Conservation (phyloP, 2,113 vertebrate genomes). For the Melospiza georgiana region DNA sequence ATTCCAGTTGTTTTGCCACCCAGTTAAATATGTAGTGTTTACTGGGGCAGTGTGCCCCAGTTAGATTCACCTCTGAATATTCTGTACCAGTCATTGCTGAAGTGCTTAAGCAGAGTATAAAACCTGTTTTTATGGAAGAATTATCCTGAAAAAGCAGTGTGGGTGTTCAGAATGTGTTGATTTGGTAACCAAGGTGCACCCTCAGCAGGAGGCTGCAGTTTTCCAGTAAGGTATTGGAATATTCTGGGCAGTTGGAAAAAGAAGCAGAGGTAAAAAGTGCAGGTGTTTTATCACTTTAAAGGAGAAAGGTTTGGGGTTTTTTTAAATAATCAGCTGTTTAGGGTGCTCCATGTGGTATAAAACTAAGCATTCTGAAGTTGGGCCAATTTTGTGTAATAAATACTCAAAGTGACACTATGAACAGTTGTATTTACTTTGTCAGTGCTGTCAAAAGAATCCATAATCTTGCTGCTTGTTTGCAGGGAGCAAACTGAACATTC, state of each 20-base stretch:
- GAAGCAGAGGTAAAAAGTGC: not conserved
- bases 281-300: not conserved
- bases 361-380: not conserved
- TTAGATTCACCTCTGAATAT: not conserved
- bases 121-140: not conserved
- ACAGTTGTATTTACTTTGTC: constrained; percentile 2
- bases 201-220: not conserved
- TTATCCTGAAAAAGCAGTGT: not conserved
- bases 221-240: not conserved
- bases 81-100: not conserved
- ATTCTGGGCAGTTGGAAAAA: not conserved
- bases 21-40: not conserved
- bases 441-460: not conserved
- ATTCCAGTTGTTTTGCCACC: not conserved
- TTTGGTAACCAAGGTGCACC: not conserved
- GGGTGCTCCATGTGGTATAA: not conserved
- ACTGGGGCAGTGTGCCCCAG: not conserved
- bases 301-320: not conserved
- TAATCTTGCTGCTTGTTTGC: not conserved
- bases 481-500: not conserved
- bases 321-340: not conserved
- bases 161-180: not conserved
- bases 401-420: not conserved
- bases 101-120: not conserved
- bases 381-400: not conserved